Conservation (phyloP, 2,797 vertebrate genomes). For the Varecia variegata region DNA sequence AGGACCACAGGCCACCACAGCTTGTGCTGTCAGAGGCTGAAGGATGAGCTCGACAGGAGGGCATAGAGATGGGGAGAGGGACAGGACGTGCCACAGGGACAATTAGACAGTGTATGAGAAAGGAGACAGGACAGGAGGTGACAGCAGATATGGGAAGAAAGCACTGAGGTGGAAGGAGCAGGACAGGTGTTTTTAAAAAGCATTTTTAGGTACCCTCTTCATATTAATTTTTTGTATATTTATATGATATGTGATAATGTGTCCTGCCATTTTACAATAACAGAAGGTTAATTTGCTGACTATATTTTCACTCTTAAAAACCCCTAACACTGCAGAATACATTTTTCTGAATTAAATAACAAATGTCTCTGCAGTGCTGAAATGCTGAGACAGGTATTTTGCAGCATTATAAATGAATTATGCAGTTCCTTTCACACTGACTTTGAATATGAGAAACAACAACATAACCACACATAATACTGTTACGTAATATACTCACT, state of each 20-base stretch:
- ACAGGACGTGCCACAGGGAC: neutral
- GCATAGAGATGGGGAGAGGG: neutral
- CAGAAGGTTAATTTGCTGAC: neutral
- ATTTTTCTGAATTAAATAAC: neutral
- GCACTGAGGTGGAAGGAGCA: accelerated
- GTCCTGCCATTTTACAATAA: neutral
- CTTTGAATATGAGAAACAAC: neutral
- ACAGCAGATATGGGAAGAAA: neutral
- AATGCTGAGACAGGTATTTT: neutral
- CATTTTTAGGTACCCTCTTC: neutral
- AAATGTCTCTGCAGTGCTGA: neutral
- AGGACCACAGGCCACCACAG: neutral
- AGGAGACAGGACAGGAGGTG: neutral
- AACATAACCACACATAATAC: neutral
- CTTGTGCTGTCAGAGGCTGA: neutral
- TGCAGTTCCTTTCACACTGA: neutral
- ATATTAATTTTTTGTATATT: neutral
- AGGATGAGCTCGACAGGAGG: neutral
- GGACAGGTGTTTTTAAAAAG: neutral
- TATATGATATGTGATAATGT: too few relatives aligned
- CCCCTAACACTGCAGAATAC: neutral
- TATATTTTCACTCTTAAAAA: neutral
- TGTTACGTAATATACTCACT: neutral
- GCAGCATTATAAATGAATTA: neutral
- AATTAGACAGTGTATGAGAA: neutral